phyloP scores from a whole-genome alignment of 2,888 invertebrate genomes.

The Pediacus dermestoides region DNA sequence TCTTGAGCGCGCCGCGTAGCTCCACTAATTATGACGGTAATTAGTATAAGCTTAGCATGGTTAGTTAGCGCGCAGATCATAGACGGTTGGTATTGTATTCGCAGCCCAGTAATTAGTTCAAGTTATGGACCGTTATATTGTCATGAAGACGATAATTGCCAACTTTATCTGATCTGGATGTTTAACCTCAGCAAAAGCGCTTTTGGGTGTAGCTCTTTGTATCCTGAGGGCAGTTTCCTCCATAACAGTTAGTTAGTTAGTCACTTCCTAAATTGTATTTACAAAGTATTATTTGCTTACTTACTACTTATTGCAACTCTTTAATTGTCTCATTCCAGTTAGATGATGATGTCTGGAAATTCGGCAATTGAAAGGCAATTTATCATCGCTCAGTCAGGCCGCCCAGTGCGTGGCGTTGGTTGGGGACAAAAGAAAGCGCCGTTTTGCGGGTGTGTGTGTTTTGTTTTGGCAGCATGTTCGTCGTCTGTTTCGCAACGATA shows the following conservation, averaged over 20 bases:
- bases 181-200: constrained; percentile 39
- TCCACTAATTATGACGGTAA: constrained; percentile 49
- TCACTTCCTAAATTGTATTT: too few relatives aligned
- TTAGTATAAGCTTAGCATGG: constrained; percentile 49
- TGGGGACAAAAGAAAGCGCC: constrained; percentile 44
- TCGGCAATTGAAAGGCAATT: constrained; percentile 47
- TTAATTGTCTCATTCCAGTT: too few relatives aligned
- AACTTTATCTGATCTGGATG: constrained; percentile 41
- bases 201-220: too few relatives aligned
- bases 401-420: constrained; percentile 8
- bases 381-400: constrained; percentile 49
- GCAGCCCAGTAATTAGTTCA: constrained; percentile 42
- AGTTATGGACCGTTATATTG: constrained; percentile 47
- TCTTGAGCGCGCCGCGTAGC: constrained; percentile 24
- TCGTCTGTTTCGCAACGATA: constrained; percentile 42
- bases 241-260: too few relatives aligned
- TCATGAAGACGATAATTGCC: constrained; percentile 47
- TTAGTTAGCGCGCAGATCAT: constrained; percentile 41
- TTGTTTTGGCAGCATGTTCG: constrained; percentile 44
- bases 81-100: constrained; percentile 13
- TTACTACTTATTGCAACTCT: too few relatives aligned
- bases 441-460: constrained; percentile 41
- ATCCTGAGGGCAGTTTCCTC: too few relatives aligned
- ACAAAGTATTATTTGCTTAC: too few relatives aligned
- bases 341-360: too few relatives aligned